Evolutionary conservation across 2,888 invertebrate genomes (phyloP), one percentile per base, ranked within the genome.

Genomic region (Brachyopa scutellaris): DNA sequence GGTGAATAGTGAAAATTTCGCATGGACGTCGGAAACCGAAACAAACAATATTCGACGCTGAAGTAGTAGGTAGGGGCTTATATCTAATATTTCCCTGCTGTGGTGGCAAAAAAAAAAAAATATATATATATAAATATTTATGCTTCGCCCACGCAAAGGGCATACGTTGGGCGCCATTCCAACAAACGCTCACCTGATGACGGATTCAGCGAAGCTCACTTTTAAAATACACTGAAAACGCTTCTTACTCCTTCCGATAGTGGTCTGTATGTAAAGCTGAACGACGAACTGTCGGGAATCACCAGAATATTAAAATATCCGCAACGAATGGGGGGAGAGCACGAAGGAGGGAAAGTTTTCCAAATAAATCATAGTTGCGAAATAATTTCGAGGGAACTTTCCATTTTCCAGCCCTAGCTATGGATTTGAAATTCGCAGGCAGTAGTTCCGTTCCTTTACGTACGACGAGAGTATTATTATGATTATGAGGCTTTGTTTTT

Each of bases 291-390:
- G n/a, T 62, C 36, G 57, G 26, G 38, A 40, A 78, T 64, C 57
- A 59, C 51, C 26, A 51, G 57, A 33, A 64, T 66, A 78, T 78
- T 57, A n/a, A 36, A 69, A 57, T 57, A 57, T 47, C 45, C 45
- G 55, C 21, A 55, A 55, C 26, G n/a, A n/a, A n/a, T n/a, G n/a
- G n/a, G n/a, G 38, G 26, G 13, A 15, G 38, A 55, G 61, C 21
- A 47, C 36, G 45, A 62, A 55, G 55, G 59, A 53, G n/a, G 47
- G 29, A 53, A 78, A 78, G 33, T 78, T 78, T 66, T 66, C 57
- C 59, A 66, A 64, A 78, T 78, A 78, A 78, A 78, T 51, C 59
- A 76, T 61, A 57, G 64, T 77, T 53, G 78, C 29, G 51, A 78
- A 78, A 66, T 78, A 72, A 78, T 72, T 78, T 64, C 21, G 26